These are phyloP conservation scores for Chaetoderma sp. DNA, from an alignment of 2,888 invertebrate species.

Conservation along the genomic window DNA sequence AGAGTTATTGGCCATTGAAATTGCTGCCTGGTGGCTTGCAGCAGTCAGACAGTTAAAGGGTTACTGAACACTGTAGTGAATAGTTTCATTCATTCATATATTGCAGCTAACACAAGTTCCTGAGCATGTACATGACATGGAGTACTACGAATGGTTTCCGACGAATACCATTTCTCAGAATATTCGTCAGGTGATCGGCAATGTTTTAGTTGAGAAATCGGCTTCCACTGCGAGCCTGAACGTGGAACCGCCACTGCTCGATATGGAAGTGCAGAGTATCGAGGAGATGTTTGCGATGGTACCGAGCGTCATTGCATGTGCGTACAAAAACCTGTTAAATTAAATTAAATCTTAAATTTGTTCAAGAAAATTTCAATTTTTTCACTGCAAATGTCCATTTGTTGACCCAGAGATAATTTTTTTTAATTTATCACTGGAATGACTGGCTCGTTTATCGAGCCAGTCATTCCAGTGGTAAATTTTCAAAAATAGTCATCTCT, in stretches of 20 bases:
- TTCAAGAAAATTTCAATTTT: too few species aligned
- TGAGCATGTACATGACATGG: constrained; percentile 60
- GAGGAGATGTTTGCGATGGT: constrained; percentile 60
- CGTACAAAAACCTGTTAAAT: constrained; percentile 10
- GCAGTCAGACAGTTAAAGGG: background rate
- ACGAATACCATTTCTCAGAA: constrained; percentile 61
- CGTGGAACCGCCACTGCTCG: constrained; percentile 16
- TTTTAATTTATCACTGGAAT: too few species aligned
- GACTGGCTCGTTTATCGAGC: too few species aligned
- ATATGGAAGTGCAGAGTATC: constrained; percentile 45
- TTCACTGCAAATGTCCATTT: too few species aligned
- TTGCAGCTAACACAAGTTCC: constrained; percentile 52
- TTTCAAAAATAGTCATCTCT: too few species aligned
- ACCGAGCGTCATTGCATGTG: constrained; percentile 53
- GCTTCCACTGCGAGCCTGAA: constrained; percentile 8
- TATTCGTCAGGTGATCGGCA: constrained; percentile 52
- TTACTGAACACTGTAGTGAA: background rate
- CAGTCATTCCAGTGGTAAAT: too few species aligned
- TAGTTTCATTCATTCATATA: background rate
- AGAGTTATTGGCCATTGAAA: too few species aligned
- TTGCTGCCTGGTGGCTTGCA: too few species aligned
- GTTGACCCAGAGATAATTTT: too few species aligned
- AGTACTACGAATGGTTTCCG: constrained; percentile 68
- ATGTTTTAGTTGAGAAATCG: constrained; percentile 45
- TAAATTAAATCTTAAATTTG: constrained; percentile 2